Percentiles rank a stretch among this genome's conserved stretches.
Evolutionary conservation across 2,888 invertebrate genomes (phyloP).

Genomic region (Timandra comae): DNA sequence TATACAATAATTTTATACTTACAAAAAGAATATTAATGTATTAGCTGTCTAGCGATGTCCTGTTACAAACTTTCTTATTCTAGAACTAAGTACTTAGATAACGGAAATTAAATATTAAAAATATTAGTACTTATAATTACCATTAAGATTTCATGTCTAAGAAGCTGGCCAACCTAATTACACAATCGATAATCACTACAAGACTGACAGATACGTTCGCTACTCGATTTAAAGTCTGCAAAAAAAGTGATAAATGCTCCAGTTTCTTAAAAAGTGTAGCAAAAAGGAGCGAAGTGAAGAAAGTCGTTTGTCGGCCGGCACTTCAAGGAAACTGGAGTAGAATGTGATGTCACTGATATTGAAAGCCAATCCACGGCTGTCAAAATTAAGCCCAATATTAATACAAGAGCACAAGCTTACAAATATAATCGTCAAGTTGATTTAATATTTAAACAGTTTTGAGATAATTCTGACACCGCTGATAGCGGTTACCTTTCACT

Average conservation of each 20-base stretch:
- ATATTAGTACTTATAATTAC: no score
- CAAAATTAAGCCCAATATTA: conserved; percentile 31
- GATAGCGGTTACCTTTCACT: no score
- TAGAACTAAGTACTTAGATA: no score
- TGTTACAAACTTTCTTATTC: no score
- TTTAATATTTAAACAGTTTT: conserved; percentile 3
- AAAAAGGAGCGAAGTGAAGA: conserved; percentile 38
- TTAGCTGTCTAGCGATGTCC: no score
- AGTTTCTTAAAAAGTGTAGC: conserved; percentile 49
- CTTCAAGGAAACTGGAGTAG: conserved; percentile 9
- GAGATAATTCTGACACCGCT: no score
- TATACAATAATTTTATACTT: no score
- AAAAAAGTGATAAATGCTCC: conserved; percentile 44
- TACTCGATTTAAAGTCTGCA: conserved; percentile 32
- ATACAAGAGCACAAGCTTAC: conserved; percentile 27
- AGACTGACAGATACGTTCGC: conserved; percentile 46
- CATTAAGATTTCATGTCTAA: no score
- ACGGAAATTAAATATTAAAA: no score
- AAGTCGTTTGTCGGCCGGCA: conserved; percentile 27
- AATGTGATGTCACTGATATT: conserved; percentile 21
- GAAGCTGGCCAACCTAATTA: conserved; percentile 16
- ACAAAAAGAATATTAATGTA: no score
- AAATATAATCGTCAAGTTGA: conserved; percentile 22
- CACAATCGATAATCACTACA: conserved; percentile 28
- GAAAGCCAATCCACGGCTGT: conserved; percentile 33